Conservation (phyloP, 2,888 invertebrate species). For the Abrostola tripartita region DNA sequence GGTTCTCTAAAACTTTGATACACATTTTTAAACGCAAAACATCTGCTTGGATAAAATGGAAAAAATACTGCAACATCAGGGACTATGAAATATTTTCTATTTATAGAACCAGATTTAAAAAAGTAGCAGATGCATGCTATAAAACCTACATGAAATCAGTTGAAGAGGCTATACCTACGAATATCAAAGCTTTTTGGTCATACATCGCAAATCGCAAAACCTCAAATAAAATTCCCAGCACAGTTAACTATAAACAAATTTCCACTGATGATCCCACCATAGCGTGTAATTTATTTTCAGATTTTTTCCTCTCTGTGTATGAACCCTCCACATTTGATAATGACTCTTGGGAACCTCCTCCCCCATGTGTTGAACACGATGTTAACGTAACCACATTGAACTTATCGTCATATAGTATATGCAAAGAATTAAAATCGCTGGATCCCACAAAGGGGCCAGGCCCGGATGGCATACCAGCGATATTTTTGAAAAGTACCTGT, state of each 20-base stretch:
- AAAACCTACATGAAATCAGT: not conserved
- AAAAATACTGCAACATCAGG: not conserved
- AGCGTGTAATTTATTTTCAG: no score
- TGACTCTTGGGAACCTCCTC: no score
- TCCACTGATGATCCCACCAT: no score
- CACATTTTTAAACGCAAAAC: not conserved
- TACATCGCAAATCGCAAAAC: no score
- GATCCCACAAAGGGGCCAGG: conserved; percentile 1
- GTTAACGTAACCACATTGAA: not conserved
- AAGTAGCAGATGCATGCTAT: not conserved
- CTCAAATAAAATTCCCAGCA: no score
- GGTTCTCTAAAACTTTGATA: not conserved
- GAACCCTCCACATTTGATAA: no score
- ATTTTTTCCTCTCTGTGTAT: no score
- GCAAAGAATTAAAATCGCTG: not conserved
- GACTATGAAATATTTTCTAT: not conserved
- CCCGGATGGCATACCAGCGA: not conserved
- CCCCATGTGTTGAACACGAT: no score
- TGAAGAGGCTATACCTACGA: no score
- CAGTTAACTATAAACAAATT: no score
- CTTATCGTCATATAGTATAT: not conserved
- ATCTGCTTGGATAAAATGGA: not conserved
- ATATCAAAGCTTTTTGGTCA: no score
- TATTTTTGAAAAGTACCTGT: not conserved
- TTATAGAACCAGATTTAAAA: not conserved